phyloP scores from a whole-genome alignment of 2,888 invertebrate species.

The Tryphoninae sp. region DNA sequence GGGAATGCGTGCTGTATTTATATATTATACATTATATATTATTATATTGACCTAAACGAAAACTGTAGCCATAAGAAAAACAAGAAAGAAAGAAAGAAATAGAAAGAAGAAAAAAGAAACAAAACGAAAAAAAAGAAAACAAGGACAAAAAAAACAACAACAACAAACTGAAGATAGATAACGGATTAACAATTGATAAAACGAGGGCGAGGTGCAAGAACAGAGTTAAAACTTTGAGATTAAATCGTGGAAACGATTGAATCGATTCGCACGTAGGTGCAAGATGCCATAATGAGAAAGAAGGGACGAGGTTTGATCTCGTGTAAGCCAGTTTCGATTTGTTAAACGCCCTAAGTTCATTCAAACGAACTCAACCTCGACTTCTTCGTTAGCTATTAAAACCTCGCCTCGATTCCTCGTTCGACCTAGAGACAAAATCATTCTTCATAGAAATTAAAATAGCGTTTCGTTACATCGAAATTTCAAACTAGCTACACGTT shows the following conservation, averaged over 20 bases:
- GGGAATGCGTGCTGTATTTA: slow-evolving; percentile 73
- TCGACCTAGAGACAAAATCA: no score
- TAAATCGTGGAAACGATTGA: slow-evolving; percentile 62
- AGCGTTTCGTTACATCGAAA: not conserved
- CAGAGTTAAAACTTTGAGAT: slow-evolving; percentile 52
- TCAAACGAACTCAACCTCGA: slow-evolving; percentile 51
- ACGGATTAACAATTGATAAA: slow-evolving; percentile 4
- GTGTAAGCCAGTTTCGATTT: slow-evolving; percentile 12
- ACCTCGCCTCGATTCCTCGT: slow-evolving; percentile 34
- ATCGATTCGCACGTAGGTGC: slow-evolving; percentile 61
- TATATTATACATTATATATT: slow-evolving; percentile 67
- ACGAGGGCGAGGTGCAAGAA: slow-evolving; percentile 9
- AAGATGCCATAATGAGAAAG: slow-evolving; percentile 50
- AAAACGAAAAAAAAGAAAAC: slow-evolving; percentile 33
- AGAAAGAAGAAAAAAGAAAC: slow-evolving; percentile 31
- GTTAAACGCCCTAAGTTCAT: not conserved
- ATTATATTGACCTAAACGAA: slow-evolving; percentile 59
- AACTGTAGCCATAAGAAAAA: slow-evolving; percentile 37
- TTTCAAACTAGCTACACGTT: no score
- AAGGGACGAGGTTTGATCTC: slow-evolving; percentile 44
- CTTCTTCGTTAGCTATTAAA: slow-evolving; percentile 57
- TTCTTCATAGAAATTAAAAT: no score
- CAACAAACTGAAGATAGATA: slow-evolving; percentile 48
- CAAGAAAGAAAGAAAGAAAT: slow-evolving; percentile 25
- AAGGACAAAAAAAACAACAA: slow-evolving; percentile 14